These are phyloP conservation scores for Drosophila lutescens DNA, from an alignment of 2,888 invertebrate species.

Conservation along the genomic window DNA sequence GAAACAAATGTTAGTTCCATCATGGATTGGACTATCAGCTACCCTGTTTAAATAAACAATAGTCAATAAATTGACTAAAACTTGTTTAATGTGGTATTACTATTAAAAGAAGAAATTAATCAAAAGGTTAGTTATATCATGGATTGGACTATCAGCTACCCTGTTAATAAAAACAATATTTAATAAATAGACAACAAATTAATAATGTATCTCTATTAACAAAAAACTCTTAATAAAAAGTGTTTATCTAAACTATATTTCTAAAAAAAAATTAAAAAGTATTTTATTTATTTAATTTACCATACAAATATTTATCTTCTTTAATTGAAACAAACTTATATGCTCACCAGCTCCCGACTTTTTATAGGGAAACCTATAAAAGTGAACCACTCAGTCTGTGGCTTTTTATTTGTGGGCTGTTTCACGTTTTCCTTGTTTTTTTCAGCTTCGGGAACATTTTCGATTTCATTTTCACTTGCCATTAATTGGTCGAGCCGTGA, in stretches of 20 bases:
- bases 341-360: not conserved
- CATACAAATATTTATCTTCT: not conserved
- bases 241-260: no score
- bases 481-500: constrained; percentile 60
- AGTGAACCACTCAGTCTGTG: constrained; percentile 23
- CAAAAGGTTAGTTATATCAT: no score
- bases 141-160: no score
- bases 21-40: not conserved
- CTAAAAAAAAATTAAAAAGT: no score
- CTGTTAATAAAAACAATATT: no score
- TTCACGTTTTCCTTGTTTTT: constrained; percentile 25
- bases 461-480: constrained; percentile 64
- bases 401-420: constrained; percentile 24
- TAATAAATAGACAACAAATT: no score
- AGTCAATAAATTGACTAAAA: no score
- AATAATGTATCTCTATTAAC: no score
- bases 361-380: constrained; percentile 19
- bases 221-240: no score
- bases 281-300: no score
- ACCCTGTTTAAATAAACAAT: not conserved
- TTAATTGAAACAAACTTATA: not conserved
- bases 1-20: not conserved
- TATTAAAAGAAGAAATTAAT: no score
- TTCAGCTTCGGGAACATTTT: constrained; percentile 26
- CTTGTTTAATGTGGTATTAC: no score